These are phyloP conservation scores for Rugalucina vietnamica DNA, from an alignment of 2,888 invertebrate species.

Conservation along the genomic window DNA sequence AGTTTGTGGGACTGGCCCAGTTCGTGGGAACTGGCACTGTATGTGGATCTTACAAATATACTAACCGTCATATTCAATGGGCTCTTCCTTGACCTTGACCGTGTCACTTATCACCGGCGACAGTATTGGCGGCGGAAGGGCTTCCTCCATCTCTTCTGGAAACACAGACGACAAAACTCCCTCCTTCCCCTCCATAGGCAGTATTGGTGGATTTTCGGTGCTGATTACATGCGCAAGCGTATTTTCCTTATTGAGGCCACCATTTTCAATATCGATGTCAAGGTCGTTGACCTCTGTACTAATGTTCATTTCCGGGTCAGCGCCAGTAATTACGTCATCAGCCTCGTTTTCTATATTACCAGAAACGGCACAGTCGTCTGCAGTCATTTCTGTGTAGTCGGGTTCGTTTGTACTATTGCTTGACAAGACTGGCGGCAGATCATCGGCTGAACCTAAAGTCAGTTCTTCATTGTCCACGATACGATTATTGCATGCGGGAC, in stretches of 20 bases:
- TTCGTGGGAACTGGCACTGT: too few relatives aligned
- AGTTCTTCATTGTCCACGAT: not conserved
- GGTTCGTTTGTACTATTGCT: too few relatives aligned
- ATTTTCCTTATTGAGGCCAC: not conserved
- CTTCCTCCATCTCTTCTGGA: conserved; percentile 3
- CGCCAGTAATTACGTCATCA: not conserved
- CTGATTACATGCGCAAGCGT: not conserved
- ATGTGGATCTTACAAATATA: too few relatives aligned
- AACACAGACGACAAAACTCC: conserved; percentile 15
- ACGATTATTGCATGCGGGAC: not conserved
- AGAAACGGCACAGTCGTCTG: not conserved
- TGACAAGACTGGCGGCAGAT: not conserved
- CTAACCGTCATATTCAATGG: not conserved
- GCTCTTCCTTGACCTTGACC: not conserved
- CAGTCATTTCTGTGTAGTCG: not conserved
- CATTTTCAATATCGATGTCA: not conserved
- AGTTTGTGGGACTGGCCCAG: too few relatives aligned
- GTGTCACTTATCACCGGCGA: not conserved
- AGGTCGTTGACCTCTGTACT: not conserved
- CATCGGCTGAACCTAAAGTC: not conserved
- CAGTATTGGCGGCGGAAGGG: conserved; percentile 37
- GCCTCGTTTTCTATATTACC: not conserved
- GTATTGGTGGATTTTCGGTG: not conserved
- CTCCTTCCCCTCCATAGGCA: not conserved
- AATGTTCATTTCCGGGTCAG: not conserved